Percentiles rank a stretch among this genome's conserved stretches.
phyloP scores from a whole-genome alignment of 2,113 vertebrate species.

The Miniopterus natalensis region DNA sequence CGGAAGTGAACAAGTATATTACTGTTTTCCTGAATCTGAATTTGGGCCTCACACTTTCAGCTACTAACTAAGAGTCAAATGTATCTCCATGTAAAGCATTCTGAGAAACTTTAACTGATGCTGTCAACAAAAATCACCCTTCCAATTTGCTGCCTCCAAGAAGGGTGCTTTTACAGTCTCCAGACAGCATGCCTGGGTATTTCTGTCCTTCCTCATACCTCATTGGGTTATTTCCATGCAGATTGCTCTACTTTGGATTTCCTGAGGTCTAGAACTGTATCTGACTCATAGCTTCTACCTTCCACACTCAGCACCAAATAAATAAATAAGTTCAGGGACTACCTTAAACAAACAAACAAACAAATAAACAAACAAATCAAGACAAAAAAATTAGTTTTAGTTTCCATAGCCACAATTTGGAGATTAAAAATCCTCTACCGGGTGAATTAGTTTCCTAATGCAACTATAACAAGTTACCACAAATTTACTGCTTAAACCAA shows the following conservation, averaged over 20 bases:
- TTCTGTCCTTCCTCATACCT: background rate
- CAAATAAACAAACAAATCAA: background rate
- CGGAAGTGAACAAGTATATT: background rate
- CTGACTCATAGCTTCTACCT: background rate
- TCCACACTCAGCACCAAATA: background rate
- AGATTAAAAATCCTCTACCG: background rate
- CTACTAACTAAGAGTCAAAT: background rate
- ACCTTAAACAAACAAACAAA: background rate
- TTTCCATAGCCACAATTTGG: background rate
- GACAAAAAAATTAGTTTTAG: background rate
- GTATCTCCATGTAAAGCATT: background rate
- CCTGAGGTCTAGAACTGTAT: background rate
- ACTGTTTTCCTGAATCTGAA: background rate
- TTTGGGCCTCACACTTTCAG: background rate
- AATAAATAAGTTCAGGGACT: background rate
- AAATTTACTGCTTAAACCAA: background rate
- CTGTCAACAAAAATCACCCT: background rate
- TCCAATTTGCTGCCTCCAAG: background rate
- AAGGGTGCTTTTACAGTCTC: background rate
- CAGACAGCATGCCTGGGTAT: too few species aligned
- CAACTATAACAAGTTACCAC: background rate
- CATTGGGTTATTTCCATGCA: background rate
- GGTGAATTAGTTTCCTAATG: background rate
- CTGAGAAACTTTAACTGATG: background rate
- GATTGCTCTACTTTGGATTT: background rate